Conservation (phyloP, 2,797 vertebrate genomes). For the Taenioides sp. region DNA sequence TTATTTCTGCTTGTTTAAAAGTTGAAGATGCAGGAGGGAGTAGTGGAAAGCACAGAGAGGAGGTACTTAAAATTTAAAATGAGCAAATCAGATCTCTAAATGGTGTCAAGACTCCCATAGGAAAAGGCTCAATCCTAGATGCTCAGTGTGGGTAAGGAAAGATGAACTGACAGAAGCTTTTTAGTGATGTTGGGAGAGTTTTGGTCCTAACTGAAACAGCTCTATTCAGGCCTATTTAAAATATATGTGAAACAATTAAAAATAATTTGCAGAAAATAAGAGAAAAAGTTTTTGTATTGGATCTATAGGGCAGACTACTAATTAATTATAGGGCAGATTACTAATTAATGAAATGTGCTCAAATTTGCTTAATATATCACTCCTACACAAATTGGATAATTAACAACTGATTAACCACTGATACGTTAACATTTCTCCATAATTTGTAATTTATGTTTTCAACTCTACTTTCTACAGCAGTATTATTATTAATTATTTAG, state of each 20-base stretch:
- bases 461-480: too few relatives aligned
- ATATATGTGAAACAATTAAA: background rate
- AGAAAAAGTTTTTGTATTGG: too few relatives aligned
- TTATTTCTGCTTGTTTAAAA: constrained; percentile 16
- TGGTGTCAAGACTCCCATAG: constrained; percentile 10
- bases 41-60: constrained; percentile 1
- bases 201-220: background rate
- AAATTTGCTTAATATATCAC: too few relatives aligned
- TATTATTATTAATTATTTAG: too few relatives aligned
- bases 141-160: constrained; percentile 25
- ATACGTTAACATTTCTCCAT: too few relatives aligned
- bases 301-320: too few relatives aligned
- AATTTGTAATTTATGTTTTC: too few relatives aligned
- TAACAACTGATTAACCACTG: too few relatives aligned
- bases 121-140: constrained; percentile 21
- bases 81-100: constrained; percentile 26
- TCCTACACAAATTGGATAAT: too few relatives aligned
- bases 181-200: background rate
- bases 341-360: too few relatives aligned
- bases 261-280: background rate
- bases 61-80: constrained; percentile 16
- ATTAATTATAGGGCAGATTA: too few relatives aligned
- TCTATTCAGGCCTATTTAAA: background rate
- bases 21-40: background rate
- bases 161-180: constrained; percentile 27